Percentiles rank a stretch among this genome's conserved stretches.
These are phyloP conservation scores for Ptychochromis oligacanthus DNA, from an alignment of 2,113 vertebrate species.

Conservation along the genomic window DNA sequence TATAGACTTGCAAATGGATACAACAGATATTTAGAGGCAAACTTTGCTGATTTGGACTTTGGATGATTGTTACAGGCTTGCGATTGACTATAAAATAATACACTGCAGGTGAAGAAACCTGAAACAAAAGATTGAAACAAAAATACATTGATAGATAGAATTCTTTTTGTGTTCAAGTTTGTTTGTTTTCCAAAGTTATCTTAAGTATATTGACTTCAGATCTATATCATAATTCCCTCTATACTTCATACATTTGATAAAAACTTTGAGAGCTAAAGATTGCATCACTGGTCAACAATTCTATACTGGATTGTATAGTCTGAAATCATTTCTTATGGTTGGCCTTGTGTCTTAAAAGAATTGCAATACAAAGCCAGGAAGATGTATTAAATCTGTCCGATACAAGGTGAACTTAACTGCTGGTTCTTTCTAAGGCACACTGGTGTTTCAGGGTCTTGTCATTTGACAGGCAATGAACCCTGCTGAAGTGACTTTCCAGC, in stretches of 20 bases:
- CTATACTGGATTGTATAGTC: slow-evolving; percentile 33
- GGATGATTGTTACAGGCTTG: slow-evolving; percentile 11
- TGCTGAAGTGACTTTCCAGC: not conserved
- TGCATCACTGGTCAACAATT: slow-evolving; percentile 5
- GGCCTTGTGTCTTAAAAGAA: slow-evolving; percentile 34
- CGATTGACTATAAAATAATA: slow-evolving; percentile 26
- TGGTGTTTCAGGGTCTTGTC: slow-evolving; percentile 10
- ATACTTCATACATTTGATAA: not conserved
- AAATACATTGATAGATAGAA: not conserved
- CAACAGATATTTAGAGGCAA: not conserved
- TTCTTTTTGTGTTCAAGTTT: too few relatives aligned
- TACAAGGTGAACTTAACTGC: slow-evolving; percentile 31
- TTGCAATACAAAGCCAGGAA: slow-evolving; percentile 47
- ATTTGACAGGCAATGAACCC: not conserved
- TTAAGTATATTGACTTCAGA: not conserved
- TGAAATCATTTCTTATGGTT: slow-evolving; percentile 39
- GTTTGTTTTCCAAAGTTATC: slow-evolving; percentile 6
- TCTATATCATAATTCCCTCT: slow-evolving; percentile 19
- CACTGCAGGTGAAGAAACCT: slow-evolving; percentile 15
- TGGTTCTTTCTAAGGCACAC: slow-evolving; percentile 8
- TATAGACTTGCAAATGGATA: slow-evolving; percentile 17
- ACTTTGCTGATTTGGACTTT: not conserved
- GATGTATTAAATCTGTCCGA: slow-evolving; percentile 55
- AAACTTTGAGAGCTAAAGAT: not conserved
- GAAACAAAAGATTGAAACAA: slow-evolving; percentile 3